Base-by-base conservation (phyloP, 2,797 vertebrate species). In the Simalia tracyae region DNA sequence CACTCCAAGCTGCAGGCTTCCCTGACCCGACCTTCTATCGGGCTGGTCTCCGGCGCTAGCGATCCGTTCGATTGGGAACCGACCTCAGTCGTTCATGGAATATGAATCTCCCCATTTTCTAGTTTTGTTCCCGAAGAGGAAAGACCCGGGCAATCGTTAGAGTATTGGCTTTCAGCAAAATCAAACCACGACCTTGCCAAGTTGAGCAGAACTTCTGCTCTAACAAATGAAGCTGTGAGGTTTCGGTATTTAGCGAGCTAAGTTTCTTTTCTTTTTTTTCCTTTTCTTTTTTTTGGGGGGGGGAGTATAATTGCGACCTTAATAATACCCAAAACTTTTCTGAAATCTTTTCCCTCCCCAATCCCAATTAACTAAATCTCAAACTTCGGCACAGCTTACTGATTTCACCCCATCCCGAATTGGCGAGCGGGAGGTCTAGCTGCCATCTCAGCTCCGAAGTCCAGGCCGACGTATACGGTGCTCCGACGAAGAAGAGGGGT, bases 141-240 rank as follows among this genome's bases (percentile, higher is more conserved):
- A 46, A 85, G 50, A 31, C 54, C 14, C 54, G 12, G 59, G 1
- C 68, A 92, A 87, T 91, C 94, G 88, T 92, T 94, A 95, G 61
- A 54, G 92, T 86, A 89, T 86, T 88, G 88, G 26, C 56, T 92
- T 94, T 91, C 72, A 68, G 24, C 6, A 94, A 94, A 94, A 95
- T 92, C 91, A 92, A 95, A 93, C 91, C 91, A 84, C 91, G 89
- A 89, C 60, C 87, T 90, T 90, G 61, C 72, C 54, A 94, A 94
- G 92, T 68, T 91, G 86, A 93, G 92, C 94, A 46, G 12, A 61
- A 46, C 72, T 81, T 46, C 86, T 31, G 84, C 26, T 36, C 46
- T 8, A 24, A 54, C 3, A 87, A 84, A 63, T 24, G 31, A 57
- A 60, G 66, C n/a, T 28, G 66, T 1, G 50, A 76, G 63, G 56